These are phyloP conservation scores for Oscarella lobularis DNA, from an alignment of 37 sponge, comb jelly and placozoan genomes.

Conservation along the genomic window DNA sequence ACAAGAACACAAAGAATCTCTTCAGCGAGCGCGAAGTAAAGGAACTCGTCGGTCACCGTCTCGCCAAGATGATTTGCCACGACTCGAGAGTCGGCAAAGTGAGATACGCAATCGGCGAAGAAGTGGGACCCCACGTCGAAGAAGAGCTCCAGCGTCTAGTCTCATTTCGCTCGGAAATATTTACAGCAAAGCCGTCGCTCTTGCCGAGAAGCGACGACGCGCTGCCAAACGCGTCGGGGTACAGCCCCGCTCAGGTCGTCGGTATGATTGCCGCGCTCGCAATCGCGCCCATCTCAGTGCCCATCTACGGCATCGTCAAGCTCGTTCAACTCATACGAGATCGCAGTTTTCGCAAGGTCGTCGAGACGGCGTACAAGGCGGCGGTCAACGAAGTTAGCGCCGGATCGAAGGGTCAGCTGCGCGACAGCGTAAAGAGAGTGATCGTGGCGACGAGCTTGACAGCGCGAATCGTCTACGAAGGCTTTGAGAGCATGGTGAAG, in stretches of 20 bases:
- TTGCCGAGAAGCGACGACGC: too few relatives aligned
- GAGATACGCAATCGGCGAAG: too few relatives aligned
- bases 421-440: not conserved
- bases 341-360: not conserved
- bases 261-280: not conserved
- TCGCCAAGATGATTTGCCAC: too few relatives aligned
- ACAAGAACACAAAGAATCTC: not conserved
- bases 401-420: not conserved
- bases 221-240: too few relatives aligned
- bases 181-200: too few relatives aligned
- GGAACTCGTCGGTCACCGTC: not conserved
- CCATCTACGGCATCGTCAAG: not conserved
- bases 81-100: too few relatives aligned
- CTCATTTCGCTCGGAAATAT: too few relatives aligned
- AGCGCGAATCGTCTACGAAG: not conserved
- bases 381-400: not conserved
- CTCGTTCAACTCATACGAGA: not conserved
- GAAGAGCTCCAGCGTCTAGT: too few relatives aligned
- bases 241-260: not conserved
- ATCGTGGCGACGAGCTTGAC: not conserved
- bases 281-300: not conserved
- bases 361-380: not conserved
- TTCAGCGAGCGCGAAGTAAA: not conserved
- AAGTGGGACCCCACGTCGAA: too few relatives aligned
- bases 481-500: not conserved